Base-by-base conservation (phyloP, 2,113 vertebrate genomes). In the Phycodurus eques region DNA sequence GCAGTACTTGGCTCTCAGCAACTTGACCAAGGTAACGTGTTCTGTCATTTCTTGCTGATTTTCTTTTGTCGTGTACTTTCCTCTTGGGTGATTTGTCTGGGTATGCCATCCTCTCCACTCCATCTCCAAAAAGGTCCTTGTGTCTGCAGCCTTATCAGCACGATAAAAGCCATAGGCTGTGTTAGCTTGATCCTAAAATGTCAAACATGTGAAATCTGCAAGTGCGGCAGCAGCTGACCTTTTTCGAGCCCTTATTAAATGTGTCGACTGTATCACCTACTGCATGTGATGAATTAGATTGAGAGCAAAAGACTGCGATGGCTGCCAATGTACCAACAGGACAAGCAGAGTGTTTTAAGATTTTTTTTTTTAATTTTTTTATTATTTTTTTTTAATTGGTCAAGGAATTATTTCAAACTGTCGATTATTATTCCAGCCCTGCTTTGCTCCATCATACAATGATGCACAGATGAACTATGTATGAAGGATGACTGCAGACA, bases 1-100 rank as follows among this genome's bases (percentile, higher is more conserved):
- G 67, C 95, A 95, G 67, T 99, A 96, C 87, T 93, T 99, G 87
- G 94, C 96, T 74, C 93, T 99, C 92, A 96, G 94, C 94, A 98
- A 95, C 94, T 83, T 98, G 89, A 96, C 96, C 46, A 99, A 99
- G 98, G 98, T 99, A 97, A 85, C 64, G 56, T 27, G 42, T 78
- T 35, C 19, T 61, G 31, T 56, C 56, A 22, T 14, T 17, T 22
- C 39, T 43, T 51, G 65, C 14, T 8, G 13, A 9, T n/a, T n/a
- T 44, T 35, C 31, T 20, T 13, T 33, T 68, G 27, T 39, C 35
- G 35, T 39, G 35, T 14, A 15, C 27, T 33, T 35, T 33, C 31
- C 12, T 64, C 42, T 46, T 17, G 49, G 69, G 72, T 75, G 59
- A 81, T 79, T 83, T 70, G 64, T 72, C 74, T 65, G 39, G 70